Percentiles rank a stretch among this genome's conserved stretches.
These are phyloP conservation scores for Sacculina carcini DNA, from an alignment of 2,888 invertebrate genomes.

Conservation along the genomic window DNA sequence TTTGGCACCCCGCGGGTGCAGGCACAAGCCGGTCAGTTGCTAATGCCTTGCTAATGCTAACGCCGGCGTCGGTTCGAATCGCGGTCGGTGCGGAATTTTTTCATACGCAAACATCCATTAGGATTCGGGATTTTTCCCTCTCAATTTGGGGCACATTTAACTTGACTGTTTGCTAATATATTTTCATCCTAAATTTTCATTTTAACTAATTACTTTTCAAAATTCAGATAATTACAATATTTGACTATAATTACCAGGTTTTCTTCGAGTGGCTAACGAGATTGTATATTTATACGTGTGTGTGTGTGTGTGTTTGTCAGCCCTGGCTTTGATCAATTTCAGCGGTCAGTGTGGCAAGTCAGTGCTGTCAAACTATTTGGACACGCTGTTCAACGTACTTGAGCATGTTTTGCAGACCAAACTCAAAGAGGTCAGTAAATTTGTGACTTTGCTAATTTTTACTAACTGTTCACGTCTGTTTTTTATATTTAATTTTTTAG, in stretches of 20 bases:
- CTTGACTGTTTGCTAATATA: background rate
- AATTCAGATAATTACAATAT: too few relatives aligned
- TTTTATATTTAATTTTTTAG: too few relatives aligned
- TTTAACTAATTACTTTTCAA: too few relatives aligned
- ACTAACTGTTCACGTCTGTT: too few relatives aligned
- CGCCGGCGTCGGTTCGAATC: slow-evolving; percentile 27
- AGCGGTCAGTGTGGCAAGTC: slow-evolving; percentile 94
- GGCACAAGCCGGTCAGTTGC: slow-evolving; percentile 24
- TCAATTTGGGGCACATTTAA: background rate
- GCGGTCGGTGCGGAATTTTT: background rate
- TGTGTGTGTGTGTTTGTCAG: slow-evolving; percentile 24
- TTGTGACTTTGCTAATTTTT: too few relatives aligned
- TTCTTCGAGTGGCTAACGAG: too few relatives aligned
- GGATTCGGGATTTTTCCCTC: background rate
- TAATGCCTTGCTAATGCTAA: too few relatives aligned
- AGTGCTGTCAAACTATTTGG: slow-evolving; percentile 67
- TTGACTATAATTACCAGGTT: too few relatives aligned
- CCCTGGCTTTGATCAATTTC: slow-evolving; percentile 95
- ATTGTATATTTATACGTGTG: too few relatives aligned
- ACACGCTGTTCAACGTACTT: slow-evolving; percentile 68
- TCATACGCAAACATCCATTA: background rate
- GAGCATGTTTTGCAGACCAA: slow-evolving; percentile 68
- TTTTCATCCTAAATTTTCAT: too few relatives aligned
- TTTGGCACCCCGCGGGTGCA: slow-evolving; percentile 76
- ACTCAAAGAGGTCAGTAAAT: slow-evolving; percentile 49